Evolutionary conservation across 2,797 vertebrate genomes (phyloP).

Genomic region (Tauraco hartlaubi): DNA sequence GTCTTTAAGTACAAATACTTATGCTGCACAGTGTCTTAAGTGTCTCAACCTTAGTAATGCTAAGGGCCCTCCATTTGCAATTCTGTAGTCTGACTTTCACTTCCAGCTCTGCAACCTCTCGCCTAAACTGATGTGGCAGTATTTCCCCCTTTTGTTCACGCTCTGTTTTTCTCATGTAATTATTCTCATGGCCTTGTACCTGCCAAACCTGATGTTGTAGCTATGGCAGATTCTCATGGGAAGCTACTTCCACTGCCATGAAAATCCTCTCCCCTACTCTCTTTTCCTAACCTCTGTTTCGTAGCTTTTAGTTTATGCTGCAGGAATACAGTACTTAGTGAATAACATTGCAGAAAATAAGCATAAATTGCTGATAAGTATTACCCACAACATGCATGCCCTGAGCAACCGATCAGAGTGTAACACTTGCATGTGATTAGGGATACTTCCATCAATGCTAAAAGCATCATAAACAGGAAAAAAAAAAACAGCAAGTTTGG

Average conservation of each 20-base stretch:
- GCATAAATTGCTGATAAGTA: not conserved
- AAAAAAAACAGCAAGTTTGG: fast-evolving
- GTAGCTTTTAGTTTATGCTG: not conserved
- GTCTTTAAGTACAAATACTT: not conserved
- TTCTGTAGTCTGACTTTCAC: not conserved
- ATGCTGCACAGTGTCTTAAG: not conserved
- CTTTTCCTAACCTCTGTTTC: not conserved
- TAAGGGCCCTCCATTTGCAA: not conserved
- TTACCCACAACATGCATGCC: not conserved
- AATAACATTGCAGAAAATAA: not conserved
- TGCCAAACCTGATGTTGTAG: not conserved
- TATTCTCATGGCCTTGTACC: not conserved
- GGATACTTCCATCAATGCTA: not conserved
- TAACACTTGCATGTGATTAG: not conserved
- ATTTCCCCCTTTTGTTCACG: not conserved
- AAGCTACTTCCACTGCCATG: not conserved
- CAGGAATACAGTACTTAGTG: not conserved
- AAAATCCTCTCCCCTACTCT: not conserved
- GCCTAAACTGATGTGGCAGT: not conserved
- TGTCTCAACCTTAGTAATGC: not conserved
- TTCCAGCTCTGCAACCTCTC: not conserved
- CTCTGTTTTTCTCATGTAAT: not conserved
- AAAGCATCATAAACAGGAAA: not conserved
- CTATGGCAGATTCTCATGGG: not conserved
- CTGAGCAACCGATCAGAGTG: not conserved